Percentiles rank a stretch among this genome's conserved stretches.
Evolutionary conservation across 2,797 vertebrate genomes (phyloP).

Genomic region (Cetoscarus ocellatus): DNA sequence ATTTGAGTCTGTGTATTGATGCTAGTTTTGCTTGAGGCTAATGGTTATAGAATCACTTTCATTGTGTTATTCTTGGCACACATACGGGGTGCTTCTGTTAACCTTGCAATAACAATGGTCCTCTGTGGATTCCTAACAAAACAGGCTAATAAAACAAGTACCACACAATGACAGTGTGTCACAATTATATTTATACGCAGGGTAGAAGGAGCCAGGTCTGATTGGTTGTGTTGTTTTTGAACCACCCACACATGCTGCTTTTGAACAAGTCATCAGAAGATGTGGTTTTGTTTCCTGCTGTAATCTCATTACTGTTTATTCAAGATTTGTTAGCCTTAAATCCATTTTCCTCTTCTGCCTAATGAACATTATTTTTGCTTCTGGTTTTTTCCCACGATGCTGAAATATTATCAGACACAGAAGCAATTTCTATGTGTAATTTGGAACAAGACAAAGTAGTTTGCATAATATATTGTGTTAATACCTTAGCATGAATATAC

Average conservation of each 20-base stretch:
- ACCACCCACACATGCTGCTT: conserved; percentile 11
- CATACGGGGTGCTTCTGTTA: conserved; percentile 7
- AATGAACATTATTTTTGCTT: neutral
- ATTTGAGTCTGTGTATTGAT: conserved; percentile 9
- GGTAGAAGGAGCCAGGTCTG: neutral
- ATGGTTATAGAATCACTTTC: neutral
- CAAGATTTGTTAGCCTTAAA: neutral
- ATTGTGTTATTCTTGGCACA: neutral
- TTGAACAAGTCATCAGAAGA: conserved; percentile 3
- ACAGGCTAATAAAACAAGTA: neutral
- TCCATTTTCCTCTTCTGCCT: neutral
- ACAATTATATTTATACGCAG: conserved; percentile 1
- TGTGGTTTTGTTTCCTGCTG: neutral
- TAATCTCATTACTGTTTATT: neutral
- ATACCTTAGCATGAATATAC: neutral
- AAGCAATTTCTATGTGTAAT: neutral
- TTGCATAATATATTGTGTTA: neutral
- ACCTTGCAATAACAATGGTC: neutral
- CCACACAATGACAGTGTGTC: conserved; percentile 6
- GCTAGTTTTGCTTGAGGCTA: neutral
- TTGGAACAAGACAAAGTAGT: neutral
- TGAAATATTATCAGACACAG: neutral
- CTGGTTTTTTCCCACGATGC: neutral
- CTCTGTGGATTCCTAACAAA: neutral
- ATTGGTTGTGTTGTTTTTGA: conserved; percentile 2